Evolutionary conservation across 30 jellyfish, hydroid and myxozoan species (phyloP).

Genomic region (Turritopsis rubra): DNA sequence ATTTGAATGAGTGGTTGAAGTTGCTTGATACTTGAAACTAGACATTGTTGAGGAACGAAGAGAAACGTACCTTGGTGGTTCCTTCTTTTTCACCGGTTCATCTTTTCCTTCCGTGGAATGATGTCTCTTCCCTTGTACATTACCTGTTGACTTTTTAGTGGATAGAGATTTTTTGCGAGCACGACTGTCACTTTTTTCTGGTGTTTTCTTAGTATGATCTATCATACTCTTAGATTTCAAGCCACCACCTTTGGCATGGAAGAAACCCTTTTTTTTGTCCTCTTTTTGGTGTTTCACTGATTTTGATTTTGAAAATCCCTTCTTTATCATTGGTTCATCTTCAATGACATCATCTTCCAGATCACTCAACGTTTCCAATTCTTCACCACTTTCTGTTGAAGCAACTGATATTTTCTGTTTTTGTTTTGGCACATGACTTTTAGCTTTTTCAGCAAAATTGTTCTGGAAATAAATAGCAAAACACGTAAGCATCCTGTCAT

Average conservation of each 20-base stretch:
- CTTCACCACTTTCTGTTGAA: background rate
- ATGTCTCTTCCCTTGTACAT: background rate
- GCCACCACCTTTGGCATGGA: constrained; percentile 33
- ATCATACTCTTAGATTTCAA: background rate
- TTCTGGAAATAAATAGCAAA: constrained; percentile 5
- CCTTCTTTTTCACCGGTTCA: constrained; percentile 13
- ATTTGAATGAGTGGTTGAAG: background rate
- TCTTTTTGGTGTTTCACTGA: constrained; percentile 21
- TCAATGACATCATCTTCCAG: constrained; percentile 32
- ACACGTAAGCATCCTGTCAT: background rate
- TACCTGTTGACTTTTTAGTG: background rate
- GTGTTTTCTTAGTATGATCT: background rate
- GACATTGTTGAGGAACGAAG: background rate
- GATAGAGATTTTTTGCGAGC: constrained; percentile 8
- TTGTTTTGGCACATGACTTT: background rate
- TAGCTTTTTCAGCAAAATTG: constrained; percentile 31
- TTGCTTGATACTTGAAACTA: background rate
- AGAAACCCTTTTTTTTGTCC: background rate
- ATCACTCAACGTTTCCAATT: constrained; percentile 18
- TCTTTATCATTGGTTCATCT: constrained; percentile 10
- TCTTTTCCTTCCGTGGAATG: background rate
- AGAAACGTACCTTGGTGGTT: constrained; percentile 38
- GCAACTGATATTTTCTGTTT: constrained; percentile 7
- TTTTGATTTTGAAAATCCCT: constrained; percentile 4
- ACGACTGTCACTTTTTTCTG: background rate